Percentiles rank a stretch among this genome's conserved stretches.
Conservation (phyloP, 2,113 vertebrate genomes). For the Nannobrachium achirus region DNA sequence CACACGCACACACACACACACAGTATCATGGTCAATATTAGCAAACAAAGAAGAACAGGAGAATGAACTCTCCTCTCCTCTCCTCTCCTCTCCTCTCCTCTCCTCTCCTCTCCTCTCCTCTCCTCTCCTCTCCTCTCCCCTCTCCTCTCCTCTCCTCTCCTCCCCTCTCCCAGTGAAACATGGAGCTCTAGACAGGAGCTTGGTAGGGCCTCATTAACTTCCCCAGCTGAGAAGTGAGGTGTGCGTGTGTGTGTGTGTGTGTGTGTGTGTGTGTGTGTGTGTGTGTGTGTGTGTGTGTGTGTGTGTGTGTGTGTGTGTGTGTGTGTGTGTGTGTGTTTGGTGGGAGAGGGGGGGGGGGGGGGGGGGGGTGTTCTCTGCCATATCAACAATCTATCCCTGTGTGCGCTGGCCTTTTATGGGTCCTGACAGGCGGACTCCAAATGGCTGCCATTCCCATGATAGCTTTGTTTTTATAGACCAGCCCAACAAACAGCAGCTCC, state of each 20-base stretch:
- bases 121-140: not conserved
- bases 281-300: constrained; percentile 24
- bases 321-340: too few species aligned
- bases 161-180: not conserved
- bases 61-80: not conserved
- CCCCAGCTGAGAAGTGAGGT: too few species aligned
- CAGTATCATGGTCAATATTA: not conserved
- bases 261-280: constrained; percentile 12
- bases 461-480: constrained; percentile 57
- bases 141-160: too few species aligned
- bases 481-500: constrained; percentile 40
- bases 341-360: too few species aligned
- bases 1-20: not conserved
- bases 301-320: not conserved
- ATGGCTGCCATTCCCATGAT: constrained; percentile 67
- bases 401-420: constrained; percentile 55
- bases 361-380: constrained; percentile 29
- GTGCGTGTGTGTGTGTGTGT: too few species aligned
- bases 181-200: not conserved
- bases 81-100: not conserved
- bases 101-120: not conserved
- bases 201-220: too few species aligned
- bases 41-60: not conserved
- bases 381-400: constrained; percentile 61
- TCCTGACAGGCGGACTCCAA: constrained; percentile 58